A percentile compares a stretch with the other conserved stretches of the same genome.
phyloP scores from a whole-genome alignment of 2,888 invertebrate genomes.

The Drosophila multiciliata region DNA sequence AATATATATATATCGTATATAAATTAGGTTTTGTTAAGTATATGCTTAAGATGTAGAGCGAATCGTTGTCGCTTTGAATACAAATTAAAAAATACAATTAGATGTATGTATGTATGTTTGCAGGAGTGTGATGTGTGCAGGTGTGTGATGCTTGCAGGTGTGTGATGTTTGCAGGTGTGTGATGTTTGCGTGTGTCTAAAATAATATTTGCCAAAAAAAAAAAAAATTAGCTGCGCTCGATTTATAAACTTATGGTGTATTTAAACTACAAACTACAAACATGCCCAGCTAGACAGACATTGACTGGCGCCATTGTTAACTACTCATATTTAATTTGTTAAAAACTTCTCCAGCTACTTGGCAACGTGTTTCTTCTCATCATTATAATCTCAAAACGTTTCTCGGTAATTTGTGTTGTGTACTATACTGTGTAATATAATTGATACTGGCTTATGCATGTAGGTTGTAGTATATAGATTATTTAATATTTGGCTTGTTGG shows the following conservation, averaged over 20 bases:
- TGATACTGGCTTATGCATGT: conserved; percentile 68
- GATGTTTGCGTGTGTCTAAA: conserved; percentile 40
- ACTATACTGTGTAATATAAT: conserved; percentile 34
- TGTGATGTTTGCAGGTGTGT: background rate
- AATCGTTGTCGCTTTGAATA: conserved; percentile 30
- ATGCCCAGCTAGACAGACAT: conserved; percentile 63
- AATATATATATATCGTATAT: conserved; percentile 29
- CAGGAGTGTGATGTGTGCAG: background rate
- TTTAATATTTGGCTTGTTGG: conserved; percentile 72
- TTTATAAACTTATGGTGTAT: conserved; percentile 38
- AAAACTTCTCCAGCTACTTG: conserved; percentile 57
- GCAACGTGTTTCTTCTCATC: conserved; percentile 63
- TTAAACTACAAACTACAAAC: conserved; percentile 56
- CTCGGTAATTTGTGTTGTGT: conserved; percentile 43
- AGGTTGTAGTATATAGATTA: conserved; percentile 41
- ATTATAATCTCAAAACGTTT: conserved; percentile 67
- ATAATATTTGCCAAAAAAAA: conserved; percentile 74
- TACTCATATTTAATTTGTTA: conserved; percentile 23
- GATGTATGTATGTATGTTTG: conserved; percentile 6
- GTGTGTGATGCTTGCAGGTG: background rate
- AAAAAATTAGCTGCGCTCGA: conserved; percentile 44
- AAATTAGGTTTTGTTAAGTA: conserved; percentile 43
- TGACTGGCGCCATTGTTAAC: conserved; percentile 48
- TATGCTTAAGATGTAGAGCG: conserved; percentile 45
- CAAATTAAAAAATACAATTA: conserved; percentile 33